A percentile compares a stretch with the other conserved stretches of the same genome.
Conservation (phyloP, 2,113 vertebrate species). For the Nothocercus julius region DNA sequence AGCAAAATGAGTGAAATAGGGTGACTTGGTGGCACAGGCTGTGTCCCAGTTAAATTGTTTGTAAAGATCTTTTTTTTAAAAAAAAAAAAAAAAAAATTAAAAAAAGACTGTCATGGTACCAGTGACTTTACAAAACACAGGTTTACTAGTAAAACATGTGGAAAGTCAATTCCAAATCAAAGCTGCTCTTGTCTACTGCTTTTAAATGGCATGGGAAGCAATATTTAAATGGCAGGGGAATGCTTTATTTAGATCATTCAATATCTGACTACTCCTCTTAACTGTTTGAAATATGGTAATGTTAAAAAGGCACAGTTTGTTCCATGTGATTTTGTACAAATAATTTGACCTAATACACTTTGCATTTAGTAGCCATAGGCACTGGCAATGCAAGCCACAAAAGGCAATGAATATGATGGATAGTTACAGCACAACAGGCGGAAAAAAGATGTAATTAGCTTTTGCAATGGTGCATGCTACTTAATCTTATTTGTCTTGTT, state of each 20-base stretch:
- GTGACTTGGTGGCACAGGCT: not conserved
- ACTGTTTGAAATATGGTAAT: not conserved
- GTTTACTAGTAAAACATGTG: not conserved
- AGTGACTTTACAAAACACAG: not conserved
- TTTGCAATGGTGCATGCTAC: not conserved
- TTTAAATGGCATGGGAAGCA: not conserved
- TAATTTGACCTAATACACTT: not conserved
- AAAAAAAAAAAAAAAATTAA: not conserved
- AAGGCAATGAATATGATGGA: not conserved
- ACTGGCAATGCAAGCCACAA: not conserved
- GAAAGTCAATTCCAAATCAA: not conserved
- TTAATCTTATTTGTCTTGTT: not conserved
- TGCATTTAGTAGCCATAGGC: not conserved
- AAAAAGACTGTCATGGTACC: not conserved
- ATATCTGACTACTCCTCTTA: not conserved
- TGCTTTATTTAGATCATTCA: not conserved
- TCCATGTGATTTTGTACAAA: not conserved
- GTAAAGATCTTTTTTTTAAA: not conserved
- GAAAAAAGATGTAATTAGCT: not conserved
- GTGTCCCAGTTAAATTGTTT: not conserved
- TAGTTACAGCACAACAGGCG: not conserved
- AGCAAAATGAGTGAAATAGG: not conserved
- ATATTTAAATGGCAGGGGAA: not conserved
- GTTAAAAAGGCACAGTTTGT: not conserved
- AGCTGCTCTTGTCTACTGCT: not conserved